Conservation (phyloP, 64 coral and sea anemone species). For the Dendrophyllia cribrosa region DNA sequence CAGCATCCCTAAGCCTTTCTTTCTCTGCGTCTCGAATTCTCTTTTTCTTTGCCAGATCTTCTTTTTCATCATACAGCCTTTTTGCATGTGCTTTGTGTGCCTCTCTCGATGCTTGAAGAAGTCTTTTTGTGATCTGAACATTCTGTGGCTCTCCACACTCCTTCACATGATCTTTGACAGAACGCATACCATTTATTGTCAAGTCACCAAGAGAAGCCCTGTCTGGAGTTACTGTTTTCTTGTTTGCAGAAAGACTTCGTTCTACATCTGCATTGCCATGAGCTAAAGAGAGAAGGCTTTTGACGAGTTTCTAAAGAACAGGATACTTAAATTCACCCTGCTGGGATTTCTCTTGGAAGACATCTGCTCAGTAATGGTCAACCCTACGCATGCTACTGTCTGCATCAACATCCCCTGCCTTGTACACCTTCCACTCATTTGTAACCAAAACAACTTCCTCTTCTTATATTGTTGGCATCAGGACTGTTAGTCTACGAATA, state of each 20-base stretch:
- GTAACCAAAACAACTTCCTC: constrained; percentile 31
- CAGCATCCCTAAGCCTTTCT: constrained; percentile 2
- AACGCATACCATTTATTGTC: constrained; percentile 59
- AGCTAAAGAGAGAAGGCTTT: too few species aligned
- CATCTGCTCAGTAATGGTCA: constrained; percentile 58
- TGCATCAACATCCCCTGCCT: neutral
- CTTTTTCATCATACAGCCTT: constrained; percentile 42
- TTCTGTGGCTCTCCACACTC: constrained; percentile 44
- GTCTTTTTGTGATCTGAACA: constrained; percentile 50
- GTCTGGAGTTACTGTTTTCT: constrained; percentile 57
- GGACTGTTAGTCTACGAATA: constrained; percentile 61
- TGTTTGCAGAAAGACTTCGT: constrained; percentile 57
- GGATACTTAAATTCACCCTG: constrained; percentile 42
- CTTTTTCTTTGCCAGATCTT: constrained; percentile 54
- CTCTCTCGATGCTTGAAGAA: constrained; percentile 64
- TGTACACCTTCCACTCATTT: constrained; percentile 68
- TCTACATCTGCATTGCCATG: constrained; percentile 65
- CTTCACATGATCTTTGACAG: constrained; percentile 74
- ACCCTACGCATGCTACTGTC: constrained; percentile 4
- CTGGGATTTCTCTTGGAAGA: constrained; percentile 53
- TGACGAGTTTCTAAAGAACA: constrained; percentile 50
- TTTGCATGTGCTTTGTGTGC: constrained; percentile 44
- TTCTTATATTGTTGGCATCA: constrained; percentile 45
- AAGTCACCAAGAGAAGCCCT: constrained; percentile 49
- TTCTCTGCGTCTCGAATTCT: constrained; percentile 30